Evolutionary conservation across 2,797 vertebrate genomes (phyloP).

Genomic region (Myotis pilosus): DNA sequence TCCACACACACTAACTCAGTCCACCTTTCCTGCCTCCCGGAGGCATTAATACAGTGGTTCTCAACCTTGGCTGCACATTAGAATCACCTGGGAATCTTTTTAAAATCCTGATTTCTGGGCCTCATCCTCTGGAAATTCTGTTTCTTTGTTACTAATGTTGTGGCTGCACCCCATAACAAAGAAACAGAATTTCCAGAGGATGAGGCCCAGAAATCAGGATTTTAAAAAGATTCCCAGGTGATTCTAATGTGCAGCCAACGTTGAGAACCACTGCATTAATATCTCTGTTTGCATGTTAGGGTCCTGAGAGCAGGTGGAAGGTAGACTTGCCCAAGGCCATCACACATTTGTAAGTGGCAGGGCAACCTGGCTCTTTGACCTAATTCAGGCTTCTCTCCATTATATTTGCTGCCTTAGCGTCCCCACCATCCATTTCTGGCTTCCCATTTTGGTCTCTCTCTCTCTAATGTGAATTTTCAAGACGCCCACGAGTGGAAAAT

Average conservation of each 20-base stretch:
- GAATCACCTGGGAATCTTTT: too few relatives aligned
- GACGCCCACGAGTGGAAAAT: constrained; percentile 54
- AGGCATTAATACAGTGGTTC: too few relatives aligned
- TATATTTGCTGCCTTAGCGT: not conserved
- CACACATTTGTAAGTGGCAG: not conserved
- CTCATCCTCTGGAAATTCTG: too few relatives aligned
- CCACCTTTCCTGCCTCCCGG: not conserved
- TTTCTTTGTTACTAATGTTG: too few relatives aligned
- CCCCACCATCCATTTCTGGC: not conserved
- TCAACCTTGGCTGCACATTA: too few relatives aligned
- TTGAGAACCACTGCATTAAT: too few relatives aligned
- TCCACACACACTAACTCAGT: not conserved
- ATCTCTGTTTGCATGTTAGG: not conserved
- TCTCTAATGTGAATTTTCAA: constrained; percentile 45
- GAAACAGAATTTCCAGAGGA: too few relatives aligned
- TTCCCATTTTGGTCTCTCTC: constrained; percentile 34
- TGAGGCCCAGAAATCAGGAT: too few relatives aligned
- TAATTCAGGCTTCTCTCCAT: not conserved
- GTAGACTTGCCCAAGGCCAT: not conserved
- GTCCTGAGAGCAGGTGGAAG: not conserved
- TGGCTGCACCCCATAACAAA: too few relatives aligned
- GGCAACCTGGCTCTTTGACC: not conserved
- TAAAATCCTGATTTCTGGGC: too few relatives aligned
- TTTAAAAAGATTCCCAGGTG: too few relatives aligned
- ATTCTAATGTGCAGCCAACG: too few relatives aligned